A percentile compares a stretch with the other conserved stretches of the same genome.
phyloP scores from a whole-genome alignment of 2,888 invertebrate genomes.

The Scaptomyza parva region DNA sequence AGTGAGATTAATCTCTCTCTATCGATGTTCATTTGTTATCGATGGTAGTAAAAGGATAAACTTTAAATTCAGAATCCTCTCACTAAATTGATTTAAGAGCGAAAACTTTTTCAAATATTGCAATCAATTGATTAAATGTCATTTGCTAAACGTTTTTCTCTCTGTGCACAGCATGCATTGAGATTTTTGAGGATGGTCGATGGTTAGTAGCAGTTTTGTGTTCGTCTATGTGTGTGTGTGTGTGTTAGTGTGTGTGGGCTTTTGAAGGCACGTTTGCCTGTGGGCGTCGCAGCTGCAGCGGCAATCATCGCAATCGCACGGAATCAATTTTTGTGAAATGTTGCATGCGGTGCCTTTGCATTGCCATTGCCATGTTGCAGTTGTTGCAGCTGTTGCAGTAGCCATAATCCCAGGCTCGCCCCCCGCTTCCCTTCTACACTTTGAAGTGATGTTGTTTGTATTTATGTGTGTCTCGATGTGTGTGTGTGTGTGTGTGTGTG shows the following conservation, averaged over 20 bases:
- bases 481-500: neutral
- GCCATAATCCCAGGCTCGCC: conserved; percentile 1
- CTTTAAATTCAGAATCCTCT: too few species aligned
- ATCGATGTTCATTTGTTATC: too few species aligned
- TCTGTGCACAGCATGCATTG: neutral
- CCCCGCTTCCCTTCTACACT: neutral
- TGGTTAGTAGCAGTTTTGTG: conserved; percentile 14
- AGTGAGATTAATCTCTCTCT: too few species aligned
- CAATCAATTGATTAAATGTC: too few species aligned
- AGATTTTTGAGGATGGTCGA: conserved; percentile 30
- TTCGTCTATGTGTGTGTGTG: neutral
- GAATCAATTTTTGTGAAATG: conserved; percentile 70
- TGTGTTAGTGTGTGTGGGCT: conserved; percentile 8
- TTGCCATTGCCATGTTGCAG: too few species aligned
- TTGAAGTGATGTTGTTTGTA: conserved; percentile 2
- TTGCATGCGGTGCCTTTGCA: conserved; percentile 44
- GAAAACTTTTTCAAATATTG: too few species aligned
- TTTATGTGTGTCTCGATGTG: neutral
- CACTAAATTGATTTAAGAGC: too few species aligned
- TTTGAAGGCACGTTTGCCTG: conserved; percentile 21
- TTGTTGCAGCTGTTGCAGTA: conserved; percentile 56
- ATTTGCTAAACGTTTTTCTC: neutral
- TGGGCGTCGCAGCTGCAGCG: conserved; percentile 43
- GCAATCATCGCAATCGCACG: conserved; percentile 60
- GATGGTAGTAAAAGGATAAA: too few species aligned